phyloP scores from a whole-genome alignment of 2,888 invertebrate species.

The Nomada hirtipes region DNA sequence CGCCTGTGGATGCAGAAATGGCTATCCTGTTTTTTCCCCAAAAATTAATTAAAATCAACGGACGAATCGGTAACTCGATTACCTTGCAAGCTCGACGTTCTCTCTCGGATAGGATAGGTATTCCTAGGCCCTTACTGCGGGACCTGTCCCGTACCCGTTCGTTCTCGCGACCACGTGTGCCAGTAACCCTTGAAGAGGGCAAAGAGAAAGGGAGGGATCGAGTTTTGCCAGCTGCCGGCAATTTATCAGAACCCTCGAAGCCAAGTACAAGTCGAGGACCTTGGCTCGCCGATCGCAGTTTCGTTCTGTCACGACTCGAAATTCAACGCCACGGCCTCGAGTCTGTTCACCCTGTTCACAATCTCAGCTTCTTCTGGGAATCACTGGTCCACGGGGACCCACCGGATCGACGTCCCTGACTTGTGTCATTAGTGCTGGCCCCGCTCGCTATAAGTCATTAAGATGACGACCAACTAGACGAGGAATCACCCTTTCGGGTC shows the following conservation, averaged over 20 bases:
- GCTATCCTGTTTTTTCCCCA: too few relatives aligned
- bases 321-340: conserved; percentile 31
- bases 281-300: conserved; percentile 47
- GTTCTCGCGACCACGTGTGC: conserved; percentile 62
- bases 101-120: background rate
- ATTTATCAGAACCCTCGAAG: conserved; percentile 68
- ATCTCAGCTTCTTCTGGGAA: conserved; percentile 52
- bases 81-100: background rate
- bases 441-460: conserved; percentile 47
- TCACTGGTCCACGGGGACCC: conserved; percentile 53
- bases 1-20: too few relatives aligned
- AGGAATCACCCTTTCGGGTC: conserved; percentile 18
- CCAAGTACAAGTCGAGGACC: conserved; percentile 55
- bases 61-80: too few relatives aligned
- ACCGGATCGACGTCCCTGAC: conserved; percentile 53
- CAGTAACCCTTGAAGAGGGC: conserved; percentile 70
- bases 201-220: conserved; percentile 40
- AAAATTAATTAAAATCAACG: too few relatives aligned
- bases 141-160: conserved; percentile 40
- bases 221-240: conserved; percentile 75
- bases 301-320: conserved; percentile 54
- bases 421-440: conserved; percentile 58
- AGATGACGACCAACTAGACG: conserved; percentile 44
- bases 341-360: conserved; percentile 23
- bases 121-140: background rate